Evolutionary conservation across 1,140 invertebrate species (phyloP).

Genomic region (Hyles euphorbiae): DNA sequence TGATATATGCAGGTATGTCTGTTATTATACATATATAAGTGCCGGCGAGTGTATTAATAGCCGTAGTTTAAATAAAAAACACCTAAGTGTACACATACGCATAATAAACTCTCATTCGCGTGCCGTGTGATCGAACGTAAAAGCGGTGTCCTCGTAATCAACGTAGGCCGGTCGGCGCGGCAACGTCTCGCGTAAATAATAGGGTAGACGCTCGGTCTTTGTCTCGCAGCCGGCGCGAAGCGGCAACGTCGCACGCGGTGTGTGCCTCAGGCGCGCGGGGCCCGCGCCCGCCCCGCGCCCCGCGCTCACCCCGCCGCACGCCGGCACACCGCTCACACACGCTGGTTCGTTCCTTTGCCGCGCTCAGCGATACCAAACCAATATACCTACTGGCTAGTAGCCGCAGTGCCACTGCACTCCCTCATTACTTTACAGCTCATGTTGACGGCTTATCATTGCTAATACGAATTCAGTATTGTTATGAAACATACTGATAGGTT

Average conservation of each 20-base stretch:
- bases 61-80: background rate
- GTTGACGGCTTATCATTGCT: no score
- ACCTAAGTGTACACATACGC: background rate
- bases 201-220: constrained; percentile 71
- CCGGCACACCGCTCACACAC: background rate
- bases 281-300: constrained; percentile 6
- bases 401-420: no score
- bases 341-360: background rate
- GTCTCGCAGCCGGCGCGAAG: constrained; percentile 66
- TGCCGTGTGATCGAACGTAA: constrained; percentile 71
- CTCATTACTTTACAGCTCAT: no score
- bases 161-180: constrained; percentile 73
- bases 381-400: background rate
- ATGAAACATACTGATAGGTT: no score
- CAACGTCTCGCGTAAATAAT: constrained; percentile 77
- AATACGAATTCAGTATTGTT: background rate
- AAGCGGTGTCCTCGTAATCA: constrained; percentile 75
- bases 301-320: constrained; percentile 1
- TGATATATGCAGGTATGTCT: background rate
- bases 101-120: background rate
- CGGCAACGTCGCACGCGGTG: constrained; percentile 57
- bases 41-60: background rate
- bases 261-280: constrained; percentile 49
- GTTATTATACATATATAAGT: background rate
- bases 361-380: background rate